phyloP scores from a whole-genome alignment of 1,140 invertebrate species.

The Globodera ellingtonae region DNA sequence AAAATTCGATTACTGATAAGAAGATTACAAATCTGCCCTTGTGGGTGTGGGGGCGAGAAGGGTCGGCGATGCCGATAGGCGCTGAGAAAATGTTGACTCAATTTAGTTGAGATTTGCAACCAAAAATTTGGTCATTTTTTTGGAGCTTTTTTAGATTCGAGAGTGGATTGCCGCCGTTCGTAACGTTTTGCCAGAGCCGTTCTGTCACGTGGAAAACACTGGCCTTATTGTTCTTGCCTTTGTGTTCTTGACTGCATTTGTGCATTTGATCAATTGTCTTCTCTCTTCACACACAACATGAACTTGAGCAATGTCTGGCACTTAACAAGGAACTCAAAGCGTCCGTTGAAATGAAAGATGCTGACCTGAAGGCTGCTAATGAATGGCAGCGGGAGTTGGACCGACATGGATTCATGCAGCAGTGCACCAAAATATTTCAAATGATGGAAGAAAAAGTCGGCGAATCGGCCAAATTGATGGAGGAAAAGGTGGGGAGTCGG shows the following conservation, averaged over 20 bases:
- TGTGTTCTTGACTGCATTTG: slow-evolving; percentile 8
- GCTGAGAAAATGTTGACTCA: no score
- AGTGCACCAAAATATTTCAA: slow-evolving; percentile 38
- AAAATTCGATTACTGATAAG: no score
- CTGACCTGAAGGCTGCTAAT: background rate
- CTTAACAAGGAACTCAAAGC: background rate
- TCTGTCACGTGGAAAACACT: slow-evolving; percentile 34
- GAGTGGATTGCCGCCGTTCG: slow-evolving; percentile 20
- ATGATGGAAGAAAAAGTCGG: slow-evolving; percentile 1
- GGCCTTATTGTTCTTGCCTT: slow-evolving; percentile 30
- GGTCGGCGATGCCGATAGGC: no score
- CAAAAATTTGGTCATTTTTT: no score
- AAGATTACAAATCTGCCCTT: no score
- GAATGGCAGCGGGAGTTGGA: slow-evolving; percentile 38
- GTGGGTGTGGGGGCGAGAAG: no score
- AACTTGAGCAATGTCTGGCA: slow-evolving; percentile 14
- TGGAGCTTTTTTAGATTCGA: no score
- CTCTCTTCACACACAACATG: background rate
- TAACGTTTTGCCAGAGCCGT: slow-evolving; percentile 17
- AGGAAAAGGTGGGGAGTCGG: slow-evolving; percentile 29
- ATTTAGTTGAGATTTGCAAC: no score
- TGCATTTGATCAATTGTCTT: slow-evolving; percentile 41
- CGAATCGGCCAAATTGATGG: background rate
- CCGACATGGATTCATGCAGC: slow-evolving; percentile 23
- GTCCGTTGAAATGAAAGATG: slow-evolving; percentile 1